A percentile compares a stretch with the other conserved stretches of the same genome.
phyloP scores from a whole-genome alignment of 2,113 vertebrate genomes.

The Lasiurus cinereus region DNA sequence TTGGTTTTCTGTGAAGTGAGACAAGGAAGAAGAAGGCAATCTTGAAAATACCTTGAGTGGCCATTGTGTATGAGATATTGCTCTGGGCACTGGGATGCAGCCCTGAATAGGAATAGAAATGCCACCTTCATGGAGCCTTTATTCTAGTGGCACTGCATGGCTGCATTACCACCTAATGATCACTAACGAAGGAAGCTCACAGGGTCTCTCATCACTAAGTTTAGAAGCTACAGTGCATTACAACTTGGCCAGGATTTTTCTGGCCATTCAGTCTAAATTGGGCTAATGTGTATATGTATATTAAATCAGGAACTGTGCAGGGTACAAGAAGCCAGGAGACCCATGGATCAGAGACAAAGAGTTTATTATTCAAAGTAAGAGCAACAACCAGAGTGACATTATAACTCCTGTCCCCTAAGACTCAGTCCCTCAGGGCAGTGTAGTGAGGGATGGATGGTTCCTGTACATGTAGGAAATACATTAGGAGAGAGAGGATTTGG shows the following conservation, averaged over 20 bases:
- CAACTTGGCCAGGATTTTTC: neutral
- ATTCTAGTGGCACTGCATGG: neutral
- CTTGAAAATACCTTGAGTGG: neutral
- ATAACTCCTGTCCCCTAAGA: neutral
- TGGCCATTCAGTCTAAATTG: neutral
- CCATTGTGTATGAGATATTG: neutral
- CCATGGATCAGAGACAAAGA: neutral
- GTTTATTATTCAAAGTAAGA: neutral
- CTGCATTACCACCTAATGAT: accelerated
- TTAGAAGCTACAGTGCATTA: neutral
- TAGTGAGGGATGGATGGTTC: accelerated
- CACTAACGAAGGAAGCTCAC: neutral
- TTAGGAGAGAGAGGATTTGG: neutral
- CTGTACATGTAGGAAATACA: accelerated
- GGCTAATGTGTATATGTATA: neutral
- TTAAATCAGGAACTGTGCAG: neutral
- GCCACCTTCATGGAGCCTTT: neutral
- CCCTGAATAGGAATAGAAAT: neutral
- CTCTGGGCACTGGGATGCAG: neutral
- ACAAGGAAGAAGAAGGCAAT: neutral
- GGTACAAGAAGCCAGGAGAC: neutral
- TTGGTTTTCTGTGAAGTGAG: slow-evolving; percentile 10
- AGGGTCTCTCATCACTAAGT: neutral
- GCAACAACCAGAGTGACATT: neutral
- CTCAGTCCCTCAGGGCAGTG: too few relatives aligned